phyloP scores from a whole-genome alignment of 1,140 invertebrate genomes.

The Palaemon carinicauda region DNA sequence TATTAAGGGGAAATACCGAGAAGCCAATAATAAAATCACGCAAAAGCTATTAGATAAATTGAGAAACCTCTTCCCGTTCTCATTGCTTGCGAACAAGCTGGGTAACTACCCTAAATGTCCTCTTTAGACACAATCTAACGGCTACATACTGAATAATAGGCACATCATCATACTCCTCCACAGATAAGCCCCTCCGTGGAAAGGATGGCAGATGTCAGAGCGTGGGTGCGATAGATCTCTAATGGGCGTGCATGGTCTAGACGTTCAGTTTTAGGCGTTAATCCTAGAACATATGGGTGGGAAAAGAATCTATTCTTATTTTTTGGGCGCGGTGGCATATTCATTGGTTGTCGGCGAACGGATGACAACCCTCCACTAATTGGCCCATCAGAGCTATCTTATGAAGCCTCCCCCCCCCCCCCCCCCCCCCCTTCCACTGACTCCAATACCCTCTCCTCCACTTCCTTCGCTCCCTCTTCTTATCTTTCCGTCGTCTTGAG shows the following conservation, averaged over 20 bases:
- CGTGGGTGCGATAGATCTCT: conserved; percentile 2
- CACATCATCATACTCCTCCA: not conserved
- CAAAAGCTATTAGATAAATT: too few relatives aligned
- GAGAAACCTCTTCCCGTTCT: too few relatives aligned
- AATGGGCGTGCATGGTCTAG: not conserved
- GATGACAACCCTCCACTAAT: not conserved
- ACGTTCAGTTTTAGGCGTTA: not conserved
- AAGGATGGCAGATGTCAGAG: not conserved
- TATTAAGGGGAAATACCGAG: too few relatives aligned
- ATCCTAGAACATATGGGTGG: not conserved
- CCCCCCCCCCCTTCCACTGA: not conserved
- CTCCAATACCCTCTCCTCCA: not conserved
- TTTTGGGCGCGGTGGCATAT: not conserved
- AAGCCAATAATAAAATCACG: too few relatives aligned
- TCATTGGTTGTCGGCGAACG: not conserved
- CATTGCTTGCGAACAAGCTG: too few relatives aligned
- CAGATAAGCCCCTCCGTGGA: not conserved
- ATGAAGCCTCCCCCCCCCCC: not conserved
- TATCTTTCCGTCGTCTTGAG: too few relatives aligned
- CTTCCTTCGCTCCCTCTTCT: too few relatives aligned
- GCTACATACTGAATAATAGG: not conserved
- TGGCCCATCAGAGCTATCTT: not conserved
- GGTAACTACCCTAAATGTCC: too few relatives aligned
- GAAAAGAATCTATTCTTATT: too few relatives aligned
- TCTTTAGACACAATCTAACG: not conserved